Conservation (phyloP, 92 coral and sea anemone species). For the Meandrina meandrites region DNA sequence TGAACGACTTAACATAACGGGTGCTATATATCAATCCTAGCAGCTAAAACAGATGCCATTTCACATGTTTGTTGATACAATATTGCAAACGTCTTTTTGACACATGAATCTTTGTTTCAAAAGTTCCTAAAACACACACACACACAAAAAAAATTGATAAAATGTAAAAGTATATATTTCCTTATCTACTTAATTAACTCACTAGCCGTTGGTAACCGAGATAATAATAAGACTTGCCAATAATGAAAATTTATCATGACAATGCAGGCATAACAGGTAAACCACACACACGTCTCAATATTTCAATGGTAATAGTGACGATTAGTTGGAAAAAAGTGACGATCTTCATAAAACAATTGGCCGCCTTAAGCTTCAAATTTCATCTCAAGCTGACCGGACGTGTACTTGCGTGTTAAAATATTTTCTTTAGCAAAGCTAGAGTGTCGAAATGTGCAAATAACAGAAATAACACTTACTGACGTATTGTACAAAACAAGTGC, state of each 20-base stretch:
- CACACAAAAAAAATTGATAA: background rate
- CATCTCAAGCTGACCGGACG: background rate
- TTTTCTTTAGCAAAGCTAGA: background rate
- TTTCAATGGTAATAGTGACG: background rate
- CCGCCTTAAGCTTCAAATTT: background rate
- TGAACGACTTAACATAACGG: background rate
- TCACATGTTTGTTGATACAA: conserved; percentile 26
- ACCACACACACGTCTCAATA: background rate
- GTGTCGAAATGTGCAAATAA: conserved; percentile 16
- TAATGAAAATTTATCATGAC: background rate
- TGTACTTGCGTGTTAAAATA: background rate
- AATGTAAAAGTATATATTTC: background rate
- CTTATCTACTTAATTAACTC: background rate
- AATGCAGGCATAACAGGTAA: background rate
- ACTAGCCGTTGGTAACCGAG: background rate
- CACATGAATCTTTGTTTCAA: background rate
- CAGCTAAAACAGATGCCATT: conserved; percentile 23
- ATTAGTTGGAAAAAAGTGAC: background rate
- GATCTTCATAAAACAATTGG: background rate
- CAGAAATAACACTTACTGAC: background rate
- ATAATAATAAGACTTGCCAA: background rate
- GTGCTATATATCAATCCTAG: conserved; percentile 4
- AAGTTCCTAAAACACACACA: background rate
- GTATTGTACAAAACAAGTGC: conserved; percentile 11
- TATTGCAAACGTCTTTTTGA: background rate